Base-by-base conservation (phyloP, 35 echinoderm and acorn worm genomes). In the Apostichopus japonicus region DNA sequence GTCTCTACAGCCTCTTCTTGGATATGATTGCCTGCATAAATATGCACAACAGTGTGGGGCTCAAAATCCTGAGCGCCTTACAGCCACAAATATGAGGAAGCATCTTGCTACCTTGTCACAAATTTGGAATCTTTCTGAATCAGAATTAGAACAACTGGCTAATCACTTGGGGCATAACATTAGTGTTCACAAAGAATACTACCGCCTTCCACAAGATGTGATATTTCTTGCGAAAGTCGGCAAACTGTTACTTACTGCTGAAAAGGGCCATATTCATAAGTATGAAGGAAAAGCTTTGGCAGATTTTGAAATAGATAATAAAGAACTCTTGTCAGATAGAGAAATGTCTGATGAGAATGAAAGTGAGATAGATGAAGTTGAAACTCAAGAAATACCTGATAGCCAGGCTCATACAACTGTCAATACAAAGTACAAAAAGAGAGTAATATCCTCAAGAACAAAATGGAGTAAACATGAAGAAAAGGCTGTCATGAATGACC, bases 191-290 rank as follows among this genome's bases (percentile, higher is more conserved):
- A 86, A 81, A 57, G 81, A 93, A 23, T 93, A 87, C 53, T 93
- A 93, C 24, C 82, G 92, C 16, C 65, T 93, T 8, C 81, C 92
- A 6, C 63, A 93, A 77, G 79, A 86, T 16, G 24, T 81, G 0
- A 72, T 93, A 24, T 73, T 93, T 23, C 86, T 96, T 15, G 88
- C 92, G 7, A 96, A 96, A 87, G 92, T 96, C 17, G 76, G 87
- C 23, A 94, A 92, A 79, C 65, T 94, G 23, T 90, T 96, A 13
- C 57, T 91, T 54, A 87, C 81, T 51, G 55, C 87, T 77, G 95
- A 94, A 70, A 90, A 94, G 24, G 92, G 95, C 7, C 90, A 90
- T 51, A 79, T 93, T 54, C 86, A 90, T 83, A 33, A 93, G 33
- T 90, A 23, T 59, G 23, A 88, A 56, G 94, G 87, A 3, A 67